These are phyloP conservation scores for Chloroceryle amazona DNA, from an alignment of 2,797 vertebrate species.

Conservation along the genomic window DNA sequence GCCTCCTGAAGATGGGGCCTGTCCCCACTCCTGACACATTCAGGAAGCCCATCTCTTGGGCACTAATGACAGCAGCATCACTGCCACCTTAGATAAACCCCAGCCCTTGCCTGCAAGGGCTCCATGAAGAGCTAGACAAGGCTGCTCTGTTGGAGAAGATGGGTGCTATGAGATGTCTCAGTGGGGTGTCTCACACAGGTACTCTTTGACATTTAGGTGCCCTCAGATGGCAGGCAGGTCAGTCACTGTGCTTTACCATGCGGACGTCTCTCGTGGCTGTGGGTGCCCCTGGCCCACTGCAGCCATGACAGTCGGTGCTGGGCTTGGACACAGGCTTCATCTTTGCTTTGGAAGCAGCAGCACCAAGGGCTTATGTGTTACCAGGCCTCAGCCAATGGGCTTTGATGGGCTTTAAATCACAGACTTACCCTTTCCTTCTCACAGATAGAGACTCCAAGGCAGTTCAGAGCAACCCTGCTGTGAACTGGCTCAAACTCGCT, in stretches of 20 bases:
- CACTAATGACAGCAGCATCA: not conserved
- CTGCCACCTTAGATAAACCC: not conserved
- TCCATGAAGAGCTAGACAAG: not conserved
- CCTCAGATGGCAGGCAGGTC: not conserved
- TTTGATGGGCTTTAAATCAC: not conserved
- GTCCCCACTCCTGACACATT: not conserved
- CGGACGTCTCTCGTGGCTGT: rapidly evolving
- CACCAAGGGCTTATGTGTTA: not conserved
- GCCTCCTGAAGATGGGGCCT: not conserved
- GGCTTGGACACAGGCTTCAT: not conserved
- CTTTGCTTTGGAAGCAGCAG: not conserved
- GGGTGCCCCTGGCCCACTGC: not conserved
- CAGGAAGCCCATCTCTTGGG: not conserved
- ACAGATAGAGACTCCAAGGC: not conserved
- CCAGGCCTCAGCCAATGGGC: not conserved
- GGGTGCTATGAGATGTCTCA: not conserved
- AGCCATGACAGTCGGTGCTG: not conserved
- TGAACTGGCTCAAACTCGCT: not conserved
- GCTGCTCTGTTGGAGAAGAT: not conserved
- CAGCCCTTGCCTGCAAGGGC: not conserved
- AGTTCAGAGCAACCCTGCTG: not conserved
- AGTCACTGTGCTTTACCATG: rapidly evolving
- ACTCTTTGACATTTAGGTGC: not conserved
- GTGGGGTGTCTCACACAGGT: not conserved
- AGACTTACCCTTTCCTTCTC: not conserved